phyloP scores from a whole-genome alignment of 1,140 invertebrate species.

The Camponotus vicinus region DNA sequence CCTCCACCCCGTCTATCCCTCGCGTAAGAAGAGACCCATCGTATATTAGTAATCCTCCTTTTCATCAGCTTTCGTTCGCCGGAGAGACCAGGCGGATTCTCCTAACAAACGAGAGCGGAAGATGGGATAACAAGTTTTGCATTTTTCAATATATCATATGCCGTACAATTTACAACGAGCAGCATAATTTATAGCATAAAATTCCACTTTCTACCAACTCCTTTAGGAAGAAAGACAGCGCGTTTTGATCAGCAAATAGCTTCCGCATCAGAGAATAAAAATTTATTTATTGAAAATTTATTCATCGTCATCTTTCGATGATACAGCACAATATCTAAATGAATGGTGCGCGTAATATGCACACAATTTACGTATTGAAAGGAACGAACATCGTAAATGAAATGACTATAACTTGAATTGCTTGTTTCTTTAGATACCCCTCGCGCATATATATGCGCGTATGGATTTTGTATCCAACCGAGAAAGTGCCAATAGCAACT shows the following conservation, averaged over 20 bases:
- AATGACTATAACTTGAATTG: conserved; percentile 55
- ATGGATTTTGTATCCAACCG: conserved; percentile 50
- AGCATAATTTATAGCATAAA: conserved; percentile 11
- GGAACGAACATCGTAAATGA: not conserved
- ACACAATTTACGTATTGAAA: conserved; percentile 53
- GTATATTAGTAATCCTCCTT: conserved; percentile 58
- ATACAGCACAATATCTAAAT: conserved; percentile 52
- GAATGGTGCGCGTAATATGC: conserved; percentile 54
- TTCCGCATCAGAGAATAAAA: not conserved
- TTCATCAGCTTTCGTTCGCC: conserved; percentile 48
- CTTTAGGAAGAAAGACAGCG: not conserved
- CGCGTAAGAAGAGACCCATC: conserved; percentile 30
- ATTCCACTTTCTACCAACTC: not conserved
- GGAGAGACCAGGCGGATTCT: not conserved
- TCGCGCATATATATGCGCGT: not conserved
- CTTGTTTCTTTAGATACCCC: conserved; percentile 38
- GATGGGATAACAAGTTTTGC: conserved; percentile 23
- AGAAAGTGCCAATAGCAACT: conserved; percentile 67
- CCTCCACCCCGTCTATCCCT: not conserved
- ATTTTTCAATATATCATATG: conserved; percentile 38
- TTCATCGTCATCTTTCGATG: conserved; percentile 29
- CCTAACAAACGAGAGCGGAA: conserved; percentile 15
- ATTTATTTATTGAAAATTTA: conserved; percentile 40
- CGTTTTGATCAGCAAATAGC: conserved; percentile 33
- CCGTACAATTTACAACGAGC: conserved; percentile 29